A percentile compares a stretch with the other conserved stretches of the same genome.
Conservation (phyloP, 1,140 invertebrate species). For the Heterodera schachtii region DNA sequence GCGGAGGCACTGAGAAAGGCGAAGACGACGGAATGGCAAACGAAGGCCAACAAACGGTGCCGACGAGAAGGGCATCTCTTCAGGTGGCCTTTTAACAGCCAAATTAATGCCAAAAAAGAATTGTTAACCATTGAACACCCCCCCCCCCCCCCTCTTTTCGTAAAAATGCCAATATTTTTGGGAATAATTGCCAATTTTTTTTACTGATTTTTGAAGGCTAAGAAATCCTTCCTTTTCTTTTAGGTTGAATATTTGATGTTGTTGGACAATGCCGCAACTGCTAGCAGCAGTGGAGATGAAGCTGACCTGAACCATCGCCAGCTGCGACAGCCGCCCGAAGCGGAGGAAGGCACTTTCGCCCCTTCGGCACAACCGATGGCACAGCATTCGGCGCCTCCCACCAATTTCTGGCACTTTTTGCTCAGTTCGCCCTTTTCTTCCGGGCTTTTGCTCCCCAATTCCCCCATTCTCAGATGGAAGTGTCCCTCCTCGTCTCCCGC, state of each 20-base stretch:
- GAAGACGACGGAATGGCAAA: not conserved
- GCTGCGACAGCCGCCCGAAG: not conserved
- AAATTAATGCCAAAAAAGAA: no score
- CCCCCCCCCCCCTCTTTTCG: no score
- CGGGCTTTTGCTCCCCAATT: no score
- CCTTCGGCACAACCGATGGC: not conserved
- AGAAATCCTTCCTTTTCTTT: not conserved
- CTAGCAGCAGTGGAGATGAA: not conserved
- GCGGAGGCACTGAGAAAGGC: not conserved
- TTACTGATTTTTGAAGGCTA: not conserved
- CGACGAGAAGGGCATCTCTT: not conserved
- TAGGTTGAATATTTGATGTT: not conserved
- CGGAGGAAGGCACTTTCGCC: not conserved
- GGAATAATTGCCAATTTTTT: not conserved
- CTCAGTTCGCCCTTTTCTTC: not conserved
- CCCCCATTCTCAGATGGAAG: not conserved
- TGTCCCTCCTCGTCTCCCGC: not conserved
- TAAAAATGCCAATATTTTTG: no score
- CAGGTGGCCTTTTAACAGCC: not conserved
- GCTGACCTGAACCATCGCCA: not conserved
- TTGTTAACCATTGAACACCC: no score
- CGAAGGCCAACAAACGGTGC: not conserved
- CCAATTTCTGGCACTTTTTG: conserved; percentile 6
- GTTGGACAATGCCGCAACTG: not conserved
- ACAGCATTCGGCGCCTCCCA: not conserved